phyloP scores from a whole-genome alignment of 2,888 invertebrate genomes.

The Drosophila antonietae region DNA sequence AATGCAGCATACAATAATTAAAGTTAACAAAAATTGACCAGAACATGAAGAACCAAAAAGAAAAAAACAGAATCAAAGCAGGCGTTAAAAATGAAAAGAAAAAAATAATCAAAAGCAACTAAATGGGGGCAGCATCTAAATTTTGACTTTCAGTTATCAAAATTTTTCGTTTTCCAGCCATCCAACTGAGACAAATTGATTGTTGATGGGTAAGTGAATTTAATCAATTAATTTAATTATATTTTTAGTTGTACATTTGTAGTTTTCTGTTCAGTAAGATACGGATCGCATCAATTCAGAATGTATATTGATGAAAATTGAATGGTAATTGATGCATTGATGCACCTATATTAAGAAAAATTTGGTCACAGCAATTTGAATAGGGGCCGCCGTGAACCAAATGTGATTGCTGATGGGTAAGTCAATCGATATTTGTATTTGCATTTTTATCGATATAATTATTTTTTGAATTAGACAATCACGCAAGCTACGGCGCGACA shows the following conservation, averaged over 20 bases:
- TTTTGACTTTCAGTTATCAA: constrained; percentile 15
- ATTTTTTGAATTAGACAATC: constrained; percentile 5
- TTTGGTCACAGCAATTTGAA: not conserved
- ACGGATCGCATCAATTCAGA: not conserved
- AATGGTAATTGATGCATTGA: not conserved
- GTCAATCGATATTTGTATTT: constrained; percentile 3
- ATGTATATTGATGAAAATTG: not conserved
- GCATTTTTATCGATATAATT: not conserved
- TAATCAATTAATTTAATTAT: not conserved
- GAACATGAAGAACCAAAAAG: not conserved
- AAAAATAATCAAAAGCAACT: not conserved
- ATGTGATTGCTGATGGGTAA: constrained; percentile 45
- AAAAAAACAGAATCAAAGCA: constrained; percentile 6
- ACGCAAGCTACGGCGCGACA: not conserved
- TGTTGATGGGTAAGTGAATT: not conserved
- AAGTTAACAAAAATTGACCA: not conserved
- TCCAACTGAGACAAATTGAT: not conserved
- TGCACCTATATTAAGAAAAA: not conserved
- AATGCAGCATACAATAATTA: constrained; percentile 39
- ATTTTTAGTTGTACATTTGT: not conserved
- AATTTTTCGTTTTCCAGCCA: constrained; percentile 14
- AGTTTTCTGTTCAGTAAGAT: not conserved
- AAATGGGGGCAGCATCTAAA: not conserved
- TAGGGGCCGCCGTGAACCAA: not conserved
- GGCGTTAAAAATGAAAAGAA: constrained; percentile 16